These are phyloP conservation scores for Noturus placidus DNA, from an alignment of 2,113 vertebrate species.

Conservation along the genomic window DNA sequence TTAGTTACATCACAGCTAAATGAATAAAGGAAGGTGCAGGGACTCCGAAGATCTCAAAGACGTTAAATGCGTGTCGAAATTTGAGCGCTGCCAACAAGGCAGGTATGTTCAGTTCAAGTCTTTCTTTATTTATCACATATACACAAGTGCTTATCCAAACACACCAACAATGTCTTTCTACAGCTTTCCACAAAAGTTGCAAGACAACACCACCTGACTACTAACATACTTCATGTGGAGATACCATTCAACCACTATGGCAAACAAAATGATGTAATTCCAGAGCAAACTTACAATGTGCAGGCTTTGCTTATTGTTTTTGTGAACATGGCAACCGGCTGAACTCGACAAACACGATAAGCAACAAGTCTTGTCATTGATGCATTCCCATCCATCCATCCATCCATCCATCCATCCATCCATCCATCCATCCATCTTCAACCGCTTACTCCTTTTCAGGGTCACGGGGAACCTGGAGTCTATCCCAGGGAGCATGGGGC, in stretches of 20 bases:
- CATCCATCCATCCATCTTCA: background rate
- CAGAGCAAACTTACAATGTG: too few species aligned
- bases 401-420: background rate
- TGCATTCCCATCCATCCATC: background rate
- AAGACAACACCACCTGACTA: background rate
- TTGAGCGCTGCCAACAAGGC: background rate
- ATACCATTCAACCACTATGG: background rate
- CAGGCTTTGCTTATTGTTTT: background rate
- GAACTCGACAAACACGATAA: background rate
- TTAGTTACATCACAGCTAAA: background rate
- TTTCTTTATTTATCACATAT: background rate
- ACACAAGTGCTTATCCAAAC: background rate
- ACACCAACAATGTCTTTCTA: background rate
- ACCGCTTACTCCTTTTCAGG: too few species aligned
- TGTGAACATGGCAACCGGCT: background rate
- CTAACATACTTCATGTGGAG: background rate
- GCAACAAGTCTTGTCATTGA: background rate
- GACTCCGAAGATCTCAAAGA: background rate
- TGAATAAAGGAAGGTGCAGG: background rate
- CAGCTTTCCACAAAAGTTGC: background rate
- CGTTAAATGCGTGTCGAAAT: background rate
- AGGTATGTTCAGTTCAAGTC: background rate
- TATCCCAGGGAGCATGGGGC: too few species aligned
- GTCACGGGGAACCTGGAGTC: too few species aligned
- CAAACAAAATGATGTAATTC: background rate